Base-by-base conservation (phyloP, 2,113 vertebrate species). In the Podiceps cristatus region DNA sequence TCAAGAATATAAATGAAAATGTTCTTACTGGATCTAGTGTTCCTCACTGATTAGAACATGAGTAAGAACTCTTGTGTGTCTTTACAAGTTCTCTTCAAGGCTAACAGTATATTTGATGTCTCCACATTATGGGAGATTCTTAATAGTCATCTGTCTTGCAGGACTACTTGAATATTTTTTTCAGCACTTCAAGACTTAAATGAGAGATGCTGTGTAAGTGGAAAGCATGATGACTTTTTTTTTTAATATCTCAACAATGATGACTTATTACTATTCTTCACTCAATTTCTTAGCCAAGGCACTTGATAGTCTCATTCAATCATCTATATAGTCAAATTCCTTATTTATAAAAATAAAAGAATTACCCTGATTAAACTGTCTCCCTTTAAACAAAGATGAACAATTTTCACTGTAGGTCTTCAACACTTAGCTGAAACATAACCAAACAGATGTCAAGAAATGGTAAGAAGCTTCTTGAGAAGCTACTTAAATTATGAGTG, bases 301-400 rank as follows among this genome's bases (percentile, higher is more conserved):
- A 86, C 53, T 93, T 58, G 22, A 56, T 58, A 82, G 89, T n/a
- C 24, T 37, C 69, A 10, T 79, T 68, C 73, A 72, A 52, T 64
- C 62, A 88, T n/a, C 22, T 58, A 14, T 37, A 62, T 4, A 69
- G 31, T 42, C 44, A 83, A 92, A 59, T 62, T 49, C 35, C 35
- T 76, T 86, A 68, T 92, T 95, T 93, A 83, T 22, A 76, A 77
- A 92, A 92, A 67, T n/a, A 74, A 73, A 88, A 90, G 60, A 75
- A 13, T 77, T 68, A 67, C 44, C 29, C 27, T 86, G 50, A 73
- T 82, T 47, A 74, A 86, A 91, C 77, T 91, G 29, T 73, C 37
- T 84, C 23, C 24, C 37, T 78, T 95, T 73, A 88, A 86, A 84
- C 52, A 84, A 84, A 88, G 63, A 47, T 2, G 35, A 93, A 56